A percentile compares a stretch with the other conserved stretches of the same genome.
Evolutionary conservation across 2,888 invertebrate genomes (phyloP).

Genomic region (Orthosia gothica): DNA sequence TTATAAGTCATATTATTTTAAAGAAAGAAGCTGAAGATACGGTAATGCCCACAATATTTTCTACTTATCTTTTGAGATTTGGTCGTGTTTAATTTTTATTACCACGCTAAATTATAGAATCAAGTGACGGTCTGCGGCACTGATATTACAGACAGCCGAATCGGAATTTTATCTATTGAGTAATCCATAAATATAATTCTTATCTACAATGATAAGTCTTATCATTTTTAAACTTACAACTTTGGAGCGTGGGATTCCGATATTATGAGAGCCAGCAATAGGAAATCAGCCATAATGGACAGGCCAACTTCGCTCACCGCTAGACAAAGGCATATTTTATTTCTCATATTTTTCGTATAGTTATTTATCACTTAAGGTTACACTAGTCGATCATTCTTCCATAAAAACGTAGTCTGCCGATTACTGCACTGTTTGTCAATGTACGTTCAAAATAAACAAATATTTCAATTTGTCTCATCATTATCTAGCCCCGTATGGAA

Average conservation of each 20-base stretch:
- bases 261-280: neutral
- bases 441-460: no score
- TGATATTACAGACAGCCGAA: conserved; percentile 12
- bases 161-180: conserved; percentile 26
- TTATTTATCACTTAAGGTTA: neutral
- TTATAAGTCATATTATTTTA: neutral
- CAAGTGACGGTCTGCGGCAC: neutral
- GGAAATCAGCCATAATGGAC: neutral
- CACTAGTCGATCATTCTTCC: no score
- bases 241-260: neutral
- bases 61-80: conserved; percentile 7
- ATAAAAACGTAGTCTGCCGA: no score
- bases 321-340: neutral
- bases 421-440: no score
- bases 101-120: conserved; percentile 13
- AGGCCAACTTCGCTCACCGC: neutral
- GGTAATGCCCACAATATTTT: neutral
- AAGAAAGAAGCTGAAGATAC: neutral
- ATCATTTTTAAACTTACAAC: neutral
- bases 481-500: no score
- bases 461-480: no score
- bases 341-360: no score
- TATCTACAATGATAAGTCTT: conserved; percentile 9
- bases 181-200: neutral
- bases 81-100: conserved; percentile 1